Conservation (phyloP, 2,113 vertebrate genomes). For the Condylura cristata region DNA sequence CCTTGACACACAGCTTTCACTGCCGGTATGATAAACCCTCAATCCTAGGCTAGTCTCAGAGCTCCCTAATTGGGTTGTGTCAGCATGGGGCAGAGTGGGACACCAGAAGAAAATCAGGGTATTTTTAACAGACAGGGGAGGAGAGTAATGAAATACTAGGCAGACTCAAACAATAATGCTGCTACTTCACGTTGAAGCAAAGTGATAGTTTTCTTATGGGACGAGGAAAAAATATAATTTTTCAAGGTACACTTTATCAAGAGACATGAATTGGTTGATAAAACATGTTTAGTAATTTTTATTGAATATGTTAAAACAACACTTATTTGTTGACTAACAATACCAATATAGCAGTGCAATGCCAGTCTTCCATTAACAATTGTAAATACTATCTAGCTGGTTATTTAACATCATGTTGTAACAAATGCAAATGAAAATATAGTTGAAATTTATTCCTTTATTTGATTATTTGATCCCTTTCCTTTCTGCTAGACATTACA, state of each 20-base stretch:
- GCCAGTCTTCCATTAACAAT: neutral
- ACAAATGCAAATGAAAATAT: neutral
- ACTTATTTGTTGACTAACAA: neutral
- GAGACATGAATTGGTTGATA: neutral
- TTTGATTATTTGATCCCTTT: neutral
- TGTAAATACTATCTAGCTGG: neutral
- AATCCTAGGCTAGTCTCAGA: neutral
- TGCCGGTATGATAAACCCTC: neutral
- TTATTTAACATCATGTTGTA: neutral
- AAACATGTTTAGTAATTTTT: neutral
- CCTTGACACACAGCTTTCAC: neutral
- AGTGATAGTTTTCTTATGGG: neutral
- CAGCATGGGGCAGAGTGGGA: rapidly evolving
- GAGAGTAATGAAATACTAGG: neutral
- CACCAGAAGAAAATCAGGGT: neutral
- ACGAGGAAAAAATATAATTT: neutral
- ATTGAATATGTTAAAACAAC: neutral
- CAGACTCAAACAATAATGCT: neutral
- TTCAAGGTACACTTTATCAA: neutral
- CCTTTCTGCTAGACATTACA: neutral
- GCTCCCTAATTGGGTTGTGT: neutral
- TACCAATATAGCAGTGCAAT: neutral
- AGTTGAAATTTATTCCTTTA: neutral
- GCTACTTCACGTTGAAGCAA: neutral
- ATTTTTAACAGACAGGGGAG: neutral